A percentile compares a stretch with the other conserved stretches of the same genome.
phyloP scores from a whole-genome alignment of 2,113 vertebrate genomes.

The Salvator merianae region DNA sequence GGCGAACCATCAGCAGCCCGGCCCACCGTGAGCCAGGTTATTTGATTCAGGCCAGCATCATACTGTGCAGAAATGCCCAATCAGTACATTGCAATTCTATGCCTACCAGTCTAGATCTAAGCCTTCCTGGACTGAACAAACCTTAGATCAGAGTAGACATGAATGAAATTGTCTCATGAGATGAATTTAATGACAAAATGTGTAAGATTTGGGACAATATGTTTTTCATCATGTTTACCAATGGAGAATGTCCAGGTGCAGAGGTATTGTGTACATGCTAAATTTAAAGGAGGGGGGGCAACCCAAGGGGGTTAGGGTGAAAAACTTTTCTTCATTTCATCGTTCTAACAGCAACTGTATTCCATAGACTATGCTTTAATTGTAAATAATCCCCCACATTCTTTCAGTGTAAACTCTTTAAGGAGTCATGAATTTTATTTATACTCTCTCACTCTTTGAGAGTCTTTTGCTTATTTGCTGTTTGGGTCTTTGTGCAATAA shows the following conservation, averaged over 20 bases:
- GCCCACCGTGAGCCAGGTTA: too few relatives aligned
- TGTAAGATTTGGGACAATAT: slow-evolving; percentile 46
- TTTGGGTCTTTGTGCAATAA: slow-evolving; percentile 87
- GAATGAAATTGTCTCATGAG: too few relatives aligned
- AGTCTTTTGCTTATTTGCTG: slow-evolving; percentile 89
- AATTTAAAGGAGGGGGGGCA: not conserved
- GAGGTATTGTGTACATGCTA: slow-evolving; percentile 56
- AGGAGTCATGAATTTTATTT: slow-evolving; percentile 90
- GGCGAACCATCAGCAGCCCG: too few relatives aligned
- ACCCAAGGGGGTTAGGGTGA: not conserved
- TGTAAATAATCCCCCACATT: slow-evolving; percentile 84
- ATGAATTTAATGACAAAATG: slow-evolving; percentile 3
- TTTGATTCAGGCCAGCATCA: too few relatives aligned
- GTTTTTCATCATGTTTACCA: slow-evolving; percentile 56
- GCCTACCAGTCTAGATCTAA: too few relatives aligned
- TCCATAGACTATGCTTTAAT: slow-evolving; percentile 78
- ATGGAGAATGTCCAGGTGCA: slow-evolving; percentile 72
- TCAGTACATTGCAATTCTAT: too few relatives aligned
- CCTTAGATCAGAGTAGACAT: too few relatives aligned
- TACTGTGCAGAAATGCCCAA: too few relatives aligned
- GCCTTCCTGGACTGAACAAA: too few relatives aligned
- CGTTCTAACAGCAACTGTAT: slow-evolving; percentile 77
- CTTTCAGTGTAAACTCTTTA: slow-evolving; percentile 87
- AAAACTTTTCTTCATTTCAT: slow-evolving; percentile 66
- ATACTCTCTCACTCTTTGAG: slow-evolving; percentile 86